These are phyloP conservation scores for Tragelaphus imberbis DNA, from an alignment of 2,113 vertebrate genomes.

Conservation along the genomic window DNA sequence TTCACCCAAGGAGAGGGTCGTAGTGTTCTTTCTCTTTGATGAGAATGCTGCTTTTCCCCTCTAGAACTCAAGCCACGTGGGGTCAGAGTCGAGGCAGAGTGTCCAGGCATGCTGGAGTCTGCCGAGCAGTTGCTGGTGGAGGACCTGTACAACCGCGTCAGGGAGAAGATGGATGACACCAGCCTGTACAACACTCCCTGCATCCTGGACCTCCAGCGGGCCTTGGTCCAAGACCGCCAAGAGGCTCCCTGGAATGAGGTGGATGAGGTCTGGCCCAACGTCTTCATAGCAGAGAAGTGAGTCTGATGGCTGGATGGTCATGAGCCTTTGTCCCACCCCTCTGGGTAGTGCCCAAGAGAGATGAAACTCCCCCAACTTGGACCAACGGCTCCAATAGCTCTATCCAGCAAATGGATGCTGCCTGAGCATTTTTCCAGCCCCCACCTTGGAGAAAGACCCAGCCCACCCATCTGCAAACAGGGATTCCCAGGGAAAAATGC, in stretches of 20 bases:
- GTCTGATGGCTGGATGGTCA: slow-evolving; percentile 57
- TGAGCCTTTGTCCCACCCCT: not conserved
- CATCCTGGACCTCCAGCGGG: slow-evolving; percentile 94
- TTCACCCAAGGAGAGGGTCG: not conserved
- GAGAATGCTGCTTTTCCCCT: slow-evolving; percentile 41
- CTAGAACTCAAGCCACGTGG: slow-evolving; percentile 88
- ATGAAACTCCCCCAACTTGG: not conserved
- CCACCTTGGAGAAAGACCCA: not conserved
- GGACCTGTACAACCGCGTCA: slow-evolving; percentile 95
- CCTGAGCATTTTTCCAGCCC: not conserved
- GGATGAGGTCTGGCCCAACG: slow-evolving; percentile 96
- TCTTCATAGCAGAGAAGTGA: slow-evolving; percentile 98
- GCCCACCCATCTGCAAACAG: not conserved
- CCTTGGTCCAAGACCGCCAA: slow-evolving; percentile 88
- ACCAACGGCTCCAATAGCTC: not conserved
- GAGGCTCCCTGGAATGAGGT: slow-evolving; percentile 88
- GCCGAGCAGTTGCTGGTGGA: slow-evolving; percentile 95
- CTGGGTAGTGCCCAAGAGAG: not conserved
- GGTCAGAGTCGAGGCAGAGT: slow-evolving; percentile 68
- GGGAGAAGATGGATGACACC: slow-evolving; percentile 93
- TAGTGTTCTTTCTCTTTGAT: slow-evolving; percentile 10
- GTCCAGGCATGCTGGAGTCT: slow-evolving; percentile 87
- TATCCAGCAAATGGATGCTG: not conserved
- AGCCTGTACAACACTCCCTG: slow-evolving; percentile 95
- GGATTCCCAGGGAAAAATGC: not conserved